Conservation (phyloP, 1,140 invertebrate genomes). For the Lasioglossum albipes region DNA sequence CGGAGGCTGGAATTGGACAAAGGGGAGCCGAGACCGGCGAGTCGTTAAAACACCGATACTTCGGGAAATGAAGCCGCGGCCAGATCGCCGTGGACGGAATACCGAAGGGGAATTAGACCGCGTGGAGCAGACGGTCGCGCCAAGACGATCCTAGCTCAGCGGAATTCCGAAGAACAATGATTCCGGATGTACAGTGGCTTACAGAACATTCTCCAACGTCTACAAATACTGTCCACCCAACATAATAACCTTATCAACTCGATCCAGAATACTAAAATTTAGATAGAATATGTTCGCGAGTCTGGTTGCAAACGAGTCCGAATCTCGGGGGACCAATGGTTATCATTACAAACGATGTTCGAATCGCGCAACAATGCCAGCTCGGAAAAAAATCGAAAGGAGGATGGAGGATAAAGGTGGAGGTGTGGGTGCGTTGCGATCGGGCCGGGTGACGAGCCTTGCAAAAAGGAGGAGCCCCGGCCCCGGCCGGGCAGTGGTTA, state of each 20-base stretch:
- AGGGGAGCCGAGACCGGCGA: not conserved
- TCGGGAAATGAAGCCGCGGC: not conserved
- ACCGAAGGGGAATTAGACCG: slow-evolving; percentile 18
- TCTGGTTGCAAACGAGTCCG: too few species aligned
- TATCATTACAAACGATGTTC: too few species aligned
- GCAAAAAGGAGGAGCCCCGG: slow-evolving; percentile 47
- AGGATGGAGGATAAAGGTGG: not conserved
- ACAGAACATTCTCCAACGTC: too few species aligned
- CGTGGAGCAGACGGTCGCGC: not conserved
- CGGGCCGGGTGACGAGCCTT: slow-evolving; percentile 47
- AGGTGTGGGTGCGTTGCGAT: slow-evolving; percentile 47
- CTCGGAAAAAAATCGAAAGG: slow-evolving; percentile 1
- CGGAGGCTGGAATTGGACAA: not conserved
- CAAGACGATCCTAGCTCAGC: not conserved
- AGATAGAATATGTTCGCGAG: too few species aligned
- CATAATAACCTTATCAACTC: too few species aligned
- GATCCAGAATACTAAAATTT: too few species aligned
- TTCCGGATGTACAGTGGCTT: too few species aligned
- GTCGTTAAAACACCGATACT: not conserved
- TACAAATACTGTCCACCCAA: too few species aligned
- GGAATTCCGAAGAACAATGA: not conserved
- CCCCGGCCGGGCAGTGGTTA: slow-evolving; percentile 49
- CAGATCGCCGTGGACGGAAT: not conserved
- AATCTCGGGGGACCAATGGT: too few species aligned
- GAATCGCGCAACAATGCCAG: slow-evolving; percentile 12